phyloP scores from a whole-genome alignment of 2,113 vertebrate genomes.

The Leucopternis melanops region DNA sequence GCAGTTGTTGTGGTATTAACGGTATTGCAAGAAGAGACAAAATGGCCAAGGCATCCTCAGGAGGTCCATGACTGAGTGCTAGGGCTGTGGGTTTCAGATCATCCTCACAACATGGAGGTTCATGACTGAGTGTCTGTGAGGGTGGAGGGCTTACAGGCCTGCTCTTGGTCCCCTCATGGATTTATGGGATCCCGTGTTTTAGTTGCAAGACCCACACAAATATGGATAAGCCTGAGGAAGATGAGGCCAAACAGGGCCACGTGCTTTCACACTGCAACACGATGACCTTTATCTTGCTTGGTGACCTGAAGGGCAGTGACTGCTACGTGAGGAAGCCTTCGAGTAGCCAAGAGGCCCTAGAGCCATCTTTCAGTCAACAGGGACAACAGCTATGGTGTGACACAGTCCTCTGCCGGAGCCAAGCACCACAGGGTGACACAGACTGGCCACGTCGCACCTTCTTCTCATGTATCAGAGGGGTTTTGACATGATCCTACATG shows the following conservation, averaged over 20 bases:
- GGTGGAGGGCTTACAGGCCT: neutral
- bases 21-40: neutral
- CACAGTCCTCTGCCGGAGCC: neutral
- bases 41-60: neutral
- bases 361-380: neutral
- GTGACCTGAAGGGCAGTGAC: neutral
- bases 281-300: neutral
- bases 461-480: neutral
- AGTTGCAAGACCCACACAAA: neutral
- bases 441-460: neutral
- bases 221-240: neutral
- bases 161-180: rapidly evolving
- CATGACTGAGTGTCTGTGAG: neutral
- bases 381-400: neutral
- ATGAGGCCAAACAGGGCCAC: neutral
- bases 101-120: neutral
- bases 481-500: neutral
- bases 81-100: neutral
- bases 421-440: neutral
- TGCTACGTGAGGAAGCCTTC: neutral
- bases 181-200: neutral
- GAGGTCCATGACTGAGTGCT: neutral
- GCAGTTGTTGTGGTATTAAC: neutral
- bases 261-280: neutral
- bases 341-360: neutral